phyloP scores from a whole-genome alignment of 2,888 invertebrate genomes.

The Dugesia japonica region DNA sequence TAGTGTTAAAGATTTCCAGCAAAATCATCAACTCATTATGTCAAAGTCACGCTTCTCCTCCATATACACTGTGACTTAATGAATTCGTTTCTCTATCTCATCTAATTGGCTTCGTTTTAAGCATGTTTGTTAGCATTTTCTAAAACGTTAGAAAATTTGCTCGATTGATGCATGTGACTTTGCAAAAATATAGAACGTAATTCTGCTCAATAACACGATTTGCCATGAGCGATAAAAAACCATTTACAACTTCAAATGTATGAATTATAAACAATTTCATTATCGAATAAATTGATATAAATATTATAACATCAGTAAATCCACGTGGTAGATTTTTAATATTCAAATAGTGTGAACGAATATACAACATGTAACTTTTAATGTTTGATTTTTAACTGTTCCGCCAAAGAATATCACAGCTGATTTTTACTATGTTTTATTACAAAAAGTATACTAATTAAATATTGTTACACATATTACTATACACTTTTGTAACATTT shows the following conservation, averaged over 20 bases:
- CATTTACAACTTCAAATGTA: conserved; percentile 12
- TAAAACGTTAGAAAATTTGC: conserved; percentile 8
- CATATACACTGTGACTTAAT: conserved; percentile 10
- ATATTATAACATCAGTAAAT: background rate
- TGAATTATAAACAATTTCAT: conserved; percentile 14
- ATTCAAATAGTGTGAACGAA: background rate
- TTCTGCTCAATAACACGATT: conserved; percentile 13
- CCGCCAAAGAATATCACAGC: background rate
- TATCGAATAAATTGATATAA: background rate
- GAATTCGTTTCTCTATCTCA: conserved; percentile 6
- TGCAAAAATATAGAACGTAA: background rate
- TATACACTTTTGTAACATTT: conserved; percentile 3
- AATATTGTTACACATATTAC: background rate
- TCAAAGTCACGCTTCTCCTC: conserved; percentile 13
- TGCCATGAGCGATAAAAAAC: conserved; percentile 8
- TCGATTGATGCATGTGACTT: conserved; percentile 13
- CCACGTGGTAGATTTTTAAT: background rate
- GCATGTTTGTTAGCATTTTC: conserved; percentile 15
- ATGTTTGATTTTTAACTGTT: background rate
- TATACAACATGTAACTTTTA: background rate
- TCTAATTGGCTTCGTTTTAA: conserved; percentile 20
- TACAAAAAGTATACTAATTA: conserved; percentile 4
- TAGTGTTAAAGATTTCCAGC: conserved; percentile 11
- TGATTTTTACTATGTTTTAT: background rate
- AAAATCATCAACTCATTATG: conserved; percentile 13